phyloP scores from a whole-genome alignment of 2,888 invertebrate species.

The Calliopum simillimum region DNA sequence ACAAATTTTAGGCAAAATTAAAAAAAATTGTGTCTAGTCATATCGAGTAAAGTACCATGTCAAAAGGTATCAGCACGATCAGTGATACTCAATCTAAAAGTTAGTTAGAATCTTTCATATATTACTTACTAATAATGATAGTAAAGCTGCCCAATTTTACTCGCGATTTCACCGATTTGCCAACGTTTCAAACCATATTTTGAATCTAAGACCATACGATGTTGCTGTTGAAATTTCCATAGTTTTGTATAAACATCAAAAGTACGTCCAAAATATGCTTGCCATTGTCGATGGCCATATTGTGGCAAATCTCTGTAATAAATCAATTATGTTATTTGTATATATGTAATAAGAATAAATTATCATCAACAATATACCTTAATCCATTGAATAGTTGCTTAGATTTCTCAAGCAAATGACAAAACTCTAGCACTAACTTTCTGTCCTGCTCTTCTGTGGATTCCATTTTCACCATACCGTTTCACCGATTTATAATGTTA shows the following conservation, averaged over 20 bases:
- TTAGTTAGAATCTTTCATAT: too few species aligned
- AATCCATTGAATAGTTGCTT: slow-evolving; percentile 97
- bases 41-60: too few species aligned
- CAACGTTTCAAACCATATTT: slow-evolving; percentile 96
- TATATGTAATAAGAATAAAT: neutral
- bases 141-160: slow-evolving; percentile 97
- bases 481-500: slow-evolving; percentile 61
- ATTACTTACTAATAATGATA: slow-evolving; percentile 96
- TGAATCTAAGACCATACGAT: slow-evolving; percentile 88
- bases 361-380: slow-evolving; percentile 71
- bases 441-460: slow-evolving; percentile 88
- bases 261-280: slow-evolving; percentile 95
- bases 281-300: slow-evolving; percentile 98
- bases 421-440: slow-evolving; percentile 95
- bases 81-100: too few species aligned
- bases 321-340: neutral
- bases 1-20: too few species aligned
- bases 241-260: slow-evolving; percentile 97
- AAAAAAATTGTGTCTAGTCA: too few species aligned
- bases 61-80: too few species aligned
- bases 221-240: slow-evolving; percentile 98
- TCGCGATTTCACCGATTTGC: slow-evolving; percentile 99
- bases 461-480: slow-evolving; percentile 80
- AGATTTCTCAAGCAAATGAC: slow-evolving; percentile 95
- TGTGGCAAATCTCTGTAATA: slow-evolving; percentile 91